Evolutionary conservation across 1,140 invertebrate species (phyloP).

Genomic region (Tenebrio molitor): DNA sequence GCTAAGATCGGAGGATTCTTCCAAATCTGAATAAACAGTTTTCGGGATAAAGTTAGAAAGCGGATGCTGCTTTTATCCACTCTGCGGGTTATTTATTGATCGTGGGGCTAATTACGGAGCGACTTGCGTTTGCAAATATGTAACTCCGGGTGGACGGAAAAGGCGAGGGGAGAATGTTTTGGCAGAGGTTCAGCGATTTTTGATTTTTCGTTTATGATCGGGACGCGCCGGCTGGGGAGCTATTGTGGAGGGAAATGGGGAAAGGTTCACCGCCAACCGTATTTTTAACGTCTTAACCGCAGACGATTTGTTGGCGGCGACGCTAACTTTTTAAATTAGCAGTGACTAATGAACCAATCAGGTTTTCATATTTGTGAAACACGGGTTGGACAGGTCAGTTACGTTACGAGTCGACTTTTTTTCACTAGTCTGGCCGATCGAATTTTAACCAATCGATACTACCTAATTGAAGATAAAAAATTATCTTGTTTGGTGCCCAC

Average conservation of each 20-base stretch:
- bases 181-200: conserved; percentile 32
- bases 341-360: conserved; percentile 1
- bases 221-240: not conserved
- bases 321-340: not conserved
- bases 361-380: not conserved
- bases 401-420: not conserved
- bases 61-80: conserved; percentile 30
- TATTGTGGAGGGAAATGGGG: not conserved
- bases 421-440: no score
- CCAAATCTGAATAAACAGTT: conserved; percentile 38
- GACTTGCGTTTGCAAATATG: conserved; percentile 27
- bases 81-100: conserved; percentile 26
- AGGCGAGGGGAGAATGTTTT: conserved; percentile 18
- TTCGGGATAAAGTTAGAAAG: conserved; percentile 32
- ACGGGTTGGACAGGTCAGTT: conserved; percentile 9
- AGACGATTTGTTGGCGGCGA: not conserved
- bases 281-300: not conserved
- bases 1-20: conserved; percentile 32
- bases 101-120: conserved; percentile 17
- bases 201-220: not conserved
- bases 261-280: no score
- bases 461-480: no score
- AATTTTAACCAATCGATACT: no score
- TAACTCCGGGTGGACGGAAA: conserved; percentile 7
- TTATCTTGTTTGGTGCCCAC: no score